These are phyloP conservation scores for Platycnemis pennipes DNA, from an alignment of 2,888 invertebrate genomes.

Conservation along the genomic window DNA sequence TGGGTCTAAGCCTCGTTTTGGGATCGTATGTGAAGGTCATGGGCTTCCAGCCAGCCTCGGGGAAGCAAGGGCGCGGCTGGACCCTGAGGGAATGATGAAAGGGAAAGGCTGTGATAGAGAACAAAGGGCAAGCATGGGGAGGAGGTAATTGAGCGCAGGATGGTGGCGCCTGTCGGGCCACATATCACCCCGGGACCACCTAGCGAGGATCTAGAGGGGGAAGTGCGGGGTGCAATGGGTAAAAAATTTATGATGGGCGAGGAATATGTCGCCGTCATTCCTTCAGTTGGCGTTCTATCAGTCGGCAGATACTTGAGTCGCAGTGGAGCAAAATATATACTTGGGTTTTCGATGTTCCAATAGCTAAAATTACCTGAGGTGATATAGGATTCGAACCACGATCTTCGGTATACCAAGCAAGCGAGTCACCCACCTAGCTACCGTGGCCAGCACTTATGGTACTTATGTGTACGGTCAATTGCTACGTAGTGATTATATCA, in stretches of 20 bases:
- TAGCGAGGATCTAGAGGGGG: background rate
- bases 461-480: too few species aligned
- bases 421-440: too few species aligned
- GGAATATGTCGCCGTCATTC: background rate
- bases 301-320: too few species aligned
- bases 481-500: too few species aligned
- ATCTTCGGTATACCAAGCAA: too few species aligned
- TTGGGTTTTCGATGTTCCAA: too few species aligned
- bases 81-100: background rate
- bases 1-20: background rate
- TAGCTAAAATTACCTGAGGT: too few species aligned
- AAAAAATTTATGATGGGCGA: background rate
- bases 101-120: background rate
- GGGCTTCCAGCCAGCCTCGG: background rate
- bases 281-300: too few species aligned
- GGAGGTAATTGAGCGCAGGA: background rate
- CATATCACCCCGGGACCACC: background rate
- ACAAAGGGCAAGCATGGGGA: background rate
- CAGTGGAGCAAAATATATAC: too few species aligned
- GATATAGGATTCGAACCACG: too few species aligned
- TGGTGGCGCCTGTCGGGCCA: background rate
- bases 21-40: background rate
- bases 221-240: background rate
- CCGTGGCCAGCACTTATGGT: too few species aligned
- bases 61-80: background rate